Evolutionary conservation across 2,113 vertebrate species (phyloP).

Genomic region (Pseudopodoces humilis): DNA sequence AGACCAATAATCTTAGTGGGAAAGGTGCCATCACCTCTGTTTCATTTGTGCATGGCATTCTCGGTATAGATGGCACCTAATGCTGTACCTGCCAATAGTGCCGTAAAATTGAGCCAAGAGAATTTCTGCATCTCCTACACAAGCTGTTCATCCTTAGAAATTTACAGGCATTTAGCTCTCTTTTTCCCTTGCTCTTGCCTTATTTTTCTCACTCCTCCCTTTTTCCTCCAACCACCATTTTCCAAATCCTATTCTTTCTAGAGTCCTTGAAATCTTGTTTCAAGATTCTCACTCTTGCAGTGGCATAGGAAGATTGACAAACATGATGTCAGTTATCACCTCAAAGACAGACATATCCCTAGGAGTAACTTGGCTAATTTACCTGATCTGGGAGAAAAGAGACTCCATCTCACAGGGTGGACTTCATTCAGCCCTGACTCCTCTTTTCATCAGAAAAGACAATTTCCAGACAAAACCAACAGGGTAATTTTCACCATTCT

Average conservation of each 20-base stretch:
- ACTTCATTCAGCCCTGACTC: not conserved
- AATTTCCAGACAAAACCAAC: not conserved
- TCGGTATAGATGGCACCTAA: not conserved
- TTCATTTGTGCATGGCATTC: not conserved
- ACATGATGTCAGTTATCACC: not conserved
- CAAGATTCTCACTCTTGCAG: not conserved
- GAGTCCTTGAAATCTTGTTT: not conserved
- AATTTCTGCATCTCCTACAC: not conserved
- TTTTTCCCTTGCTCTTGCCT: not conserved
- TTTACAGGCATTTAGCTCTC: not conserved
- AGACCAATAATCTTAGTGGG: not conserved
- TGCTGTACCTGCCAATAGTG: not conserved
- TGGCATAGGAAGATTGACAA: not conserved
- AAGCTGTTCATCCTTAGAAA: not conserved
- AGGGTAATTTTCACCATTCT: not conserved
- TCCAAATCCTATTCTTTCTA: not conserved
- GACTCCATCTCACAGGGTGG: not conserved
- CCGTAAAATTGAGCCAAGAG: not conserved
- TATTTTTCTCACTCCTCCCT: not conserved
- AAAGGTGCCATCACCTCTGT: not conserved
- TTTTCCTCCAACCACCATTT: not conserved
- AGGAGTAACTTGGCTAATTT: not conserved
- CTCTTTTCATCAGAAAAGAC: not conserved
- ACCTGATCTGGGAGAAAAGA: not conserved
- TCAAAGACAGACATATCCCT: not conserved